phyloP scores from a whole-genome alignment of 2,113 vertebrate species.

The Pycnonotus jocosus region DNA sequence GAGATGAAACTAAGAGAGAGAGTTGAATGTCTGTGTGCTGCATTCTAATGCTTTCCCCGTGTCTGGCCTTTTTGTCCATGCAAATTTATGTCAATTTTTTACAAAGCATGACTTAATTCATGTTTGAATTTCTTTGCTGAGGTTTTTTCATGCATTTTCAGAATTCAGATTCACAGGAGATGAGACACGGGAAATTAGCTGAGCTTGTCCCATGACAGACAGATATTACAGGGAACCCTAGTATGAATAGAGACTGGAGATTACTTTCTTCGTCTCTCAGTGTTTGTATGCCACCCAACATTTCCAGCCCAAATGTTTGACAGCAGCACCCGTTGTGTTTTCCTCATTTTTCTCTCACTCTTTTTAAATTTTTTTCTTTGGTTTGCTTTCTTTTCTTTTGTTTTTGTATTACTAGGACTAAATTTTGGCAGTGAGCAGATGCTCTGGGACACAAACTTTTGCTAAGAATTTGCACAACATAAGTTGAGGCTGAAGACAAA shows the following conservation, averaged over 20 bases:
- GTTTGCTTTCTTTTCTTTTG: background rate
- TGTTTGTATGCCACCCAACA: background rate
- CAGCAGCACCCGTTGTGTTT: background rate
- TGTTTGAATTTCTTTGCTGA: background rate
- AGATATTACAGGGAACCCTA: background rate
- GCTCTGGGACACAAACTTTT: background rate
- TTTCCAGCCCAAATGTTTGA: background rate
- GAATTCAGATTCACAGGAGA: background rate
- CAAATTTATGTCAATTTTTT: background rate
- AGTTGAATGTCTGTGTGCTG: background rate
- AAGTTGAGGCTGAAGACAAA: background rate
- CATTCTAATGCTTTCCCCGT: background rate
- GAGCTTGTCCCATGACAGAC: background rate
- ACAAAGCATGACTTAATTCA: background rate
- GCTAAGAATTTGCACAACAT: background rate
- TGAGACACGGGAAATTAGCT: background rate
- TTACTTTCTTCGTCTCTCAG: background rate
- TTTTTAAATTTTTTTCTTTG: background rate
- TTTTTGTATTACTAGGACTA: background rate
- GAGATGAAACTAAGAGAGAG: background rate
- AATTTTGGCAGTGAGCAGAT: background rate
- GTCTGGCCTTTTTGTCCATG: background rate
- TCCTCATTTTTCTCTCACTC: background rate
- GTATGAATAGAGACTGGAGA: background rate
- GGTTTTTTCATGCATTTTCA: background rate